Conservation (phyloP, 1,140 invertebrate genomes). For the Lasaia peninsularis region DNA sequence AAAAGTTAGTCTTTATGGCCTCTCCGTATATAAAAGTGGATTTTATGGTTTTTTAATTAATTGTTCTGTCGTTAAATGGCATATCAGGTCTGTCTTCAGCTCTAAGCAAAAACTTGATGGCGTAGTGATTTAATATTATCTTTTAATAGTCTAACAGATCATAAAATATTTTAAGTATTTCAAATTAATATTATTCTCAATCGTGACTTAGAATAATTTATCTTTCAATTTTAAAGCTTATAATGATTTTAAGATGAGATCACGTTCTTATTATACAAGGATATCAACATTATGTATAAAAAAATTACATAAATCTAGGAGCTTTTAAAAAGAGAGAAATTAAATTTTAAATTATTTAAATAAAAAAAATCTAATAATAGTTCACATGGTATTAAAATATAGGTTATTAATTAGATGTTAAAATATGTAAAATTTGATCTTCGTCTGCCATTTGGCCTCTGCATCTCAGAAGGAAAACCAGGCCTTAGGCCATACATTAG, state of each 20-base stretch:
- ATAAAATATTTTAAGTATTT: conserved; percentile 39
- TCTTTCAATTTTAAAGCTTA: not conserved
- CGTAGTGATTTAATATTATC: conserved; percentile 67
- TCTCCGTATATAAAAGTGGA: conserved; percentile 72
- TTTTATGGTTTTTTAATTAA: conserved; percentile 77
- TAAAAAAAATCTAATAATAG: too few species aligned
- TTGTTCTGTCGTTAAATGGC: conserved; percentile 67
- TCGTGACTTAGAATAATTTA: not conserved
- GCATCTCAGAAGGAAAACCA: too few species aligned
- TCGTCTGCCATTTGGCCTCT: too few species aligned
- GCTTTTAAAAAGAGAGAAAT: too few species aligned
- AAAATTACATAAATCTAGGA: too few species aligned
- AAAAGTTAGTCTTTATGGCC: conserved; percentile 78
- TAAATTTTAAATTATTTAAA: too few species aligned
- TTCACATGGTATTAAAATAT: too few species aligned
- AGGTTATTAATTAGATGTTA: too few species aligned
- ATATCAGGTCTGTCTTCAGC: conserved; percentile 56
- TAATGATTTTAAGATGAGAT: not conserved
- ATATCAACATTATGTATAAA: too few species aligned
- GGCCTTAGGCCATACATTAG: too few species aligned
- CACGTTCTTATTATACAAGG: too few species aligned
- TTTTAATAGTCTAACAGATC: conserved; percentile 52
- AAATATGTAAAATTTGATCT: too few species aligned
- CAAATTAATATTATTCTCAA: not conserved
- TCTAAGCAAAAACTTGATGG: conserved; percentile 48